phyloP scores from a whole-genome alignment of 2,797 vertebrate genomes.

The Clamator glandarius region DNA sequence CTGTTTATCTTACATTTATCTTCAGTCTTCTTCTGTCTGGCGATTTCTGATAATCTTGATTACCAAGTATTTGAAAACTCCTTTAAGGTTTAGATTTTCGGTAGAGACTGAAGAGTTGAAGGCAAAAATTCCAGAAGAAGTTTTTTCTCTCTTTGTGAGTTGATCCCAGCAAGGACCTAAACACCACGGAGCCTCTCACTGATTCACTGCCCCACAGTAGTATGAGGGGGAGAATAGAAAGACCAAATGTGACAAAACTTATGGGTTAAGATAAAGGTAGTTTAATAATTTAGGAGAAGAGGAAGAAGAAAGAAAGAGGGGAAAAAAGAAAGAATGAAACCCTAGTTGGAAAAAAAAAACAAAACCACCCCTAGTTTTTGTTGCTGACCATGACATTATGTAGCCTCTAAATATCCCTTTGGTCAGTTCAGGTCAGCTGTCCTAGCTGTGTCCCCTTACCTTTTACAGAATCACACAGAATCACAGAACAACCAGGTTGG shows the following conservation, averaged over 20 bases:
- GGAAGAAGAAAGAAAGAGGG: too few species aligned
- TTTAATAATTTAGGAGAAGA: background rate
- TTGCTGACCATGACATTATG: background rate
- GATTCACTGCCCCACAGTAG: background rate
- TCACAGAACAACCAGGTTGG: too few species aligned
- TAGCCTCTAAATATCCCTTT: background rate
- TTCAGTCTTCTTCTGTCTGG: background rate
- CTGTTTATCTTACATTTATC: background rate
- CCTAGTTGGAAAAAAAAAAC: background rate
- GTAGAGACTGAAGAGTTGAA: background rate
- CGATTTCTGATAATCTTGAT: background rate
- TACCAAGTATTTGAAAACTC: background rate
- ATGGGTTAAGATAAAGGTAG: too few species aligned
- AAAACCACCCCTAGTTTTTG: background rate
- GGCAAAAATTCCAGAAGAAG: background rate
- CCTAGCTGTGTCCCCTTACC: background rate
- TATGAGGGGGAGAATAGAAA: background rate
- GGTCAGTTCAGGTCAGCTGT: background rate
- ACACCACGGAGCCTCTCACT: background rate
- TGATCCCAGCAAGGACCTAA: background rate
- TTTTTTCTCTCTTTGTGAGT: background rate
- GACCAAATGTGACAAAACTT: background rate
- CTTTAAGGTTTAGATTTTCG: background rate
- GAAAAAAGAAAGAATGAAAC: background rate
- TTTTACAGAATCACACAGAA: too few species aligned